phyloP scores from a whole-genome alignment of 2,113 vertebrate genomes.

The Cebidichthys violaceus region DNA sequence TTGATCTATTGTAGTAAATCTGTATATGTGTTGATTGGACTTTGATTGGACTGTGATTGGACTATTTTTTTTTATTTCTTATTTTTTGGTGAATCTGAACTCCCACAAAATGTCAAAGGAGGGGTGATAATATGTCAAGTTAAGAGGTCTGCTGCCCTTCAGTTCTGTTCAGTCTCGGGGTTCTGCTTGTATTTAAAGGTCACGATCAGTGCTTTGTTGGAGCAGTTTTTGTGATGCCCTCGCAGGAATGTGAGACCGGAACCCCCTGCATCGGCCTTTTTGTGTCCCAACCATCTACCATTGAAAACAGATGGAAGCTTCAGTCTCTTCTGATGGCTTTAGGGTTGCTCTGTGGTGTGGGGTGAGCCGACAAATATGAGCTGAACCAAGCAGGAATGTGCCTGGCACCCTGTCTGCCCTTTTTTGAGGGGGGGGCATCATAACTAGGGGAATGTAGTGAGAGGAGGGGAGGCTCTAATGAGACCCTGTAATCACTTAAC shows the following conservation, averaged over 20 bases:
- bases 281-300: conserved; percentile 57
- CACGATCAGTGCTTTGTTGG: conserved; percentile 25
- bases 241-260: conserved; percentile 64
- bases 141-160: conserved; percentile 28
- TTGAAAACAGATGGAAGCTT: conserved; percentile 73
- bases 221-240: conserved; percentile 61
- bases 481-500: conserved; percentile 77
- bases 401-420: conserved; percentile 69
- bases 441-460: conserved; percentile 64
- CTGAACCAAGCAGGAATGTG: conserved; percentile 76
- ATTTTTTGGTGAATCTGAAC: background rate
- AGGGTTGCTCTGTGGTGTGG: conserved; percentile 60
- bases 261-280: conserved; percentile 58
- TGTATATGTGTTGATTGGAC: background rate
- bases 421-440: conserved; percentile 46
- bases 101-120: conserved; percentile 21
- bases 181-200: conserved; percentile 36
- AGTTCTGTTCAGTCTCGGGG: background rate
- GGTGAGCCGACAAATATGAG: conserved; percentile 72
- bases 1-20: background rate
- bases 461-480: conserved; percentile 68
- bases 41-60: background rate
- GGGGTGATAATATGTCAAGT: conserved; percentile 65
- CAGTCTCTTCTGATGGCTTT: conserved; percentile 64
- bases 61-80: background rate